Base-by-base conservation (phyloP, 2,888 invertebrate species). In the Lasioglossum villosulum region DNA sequence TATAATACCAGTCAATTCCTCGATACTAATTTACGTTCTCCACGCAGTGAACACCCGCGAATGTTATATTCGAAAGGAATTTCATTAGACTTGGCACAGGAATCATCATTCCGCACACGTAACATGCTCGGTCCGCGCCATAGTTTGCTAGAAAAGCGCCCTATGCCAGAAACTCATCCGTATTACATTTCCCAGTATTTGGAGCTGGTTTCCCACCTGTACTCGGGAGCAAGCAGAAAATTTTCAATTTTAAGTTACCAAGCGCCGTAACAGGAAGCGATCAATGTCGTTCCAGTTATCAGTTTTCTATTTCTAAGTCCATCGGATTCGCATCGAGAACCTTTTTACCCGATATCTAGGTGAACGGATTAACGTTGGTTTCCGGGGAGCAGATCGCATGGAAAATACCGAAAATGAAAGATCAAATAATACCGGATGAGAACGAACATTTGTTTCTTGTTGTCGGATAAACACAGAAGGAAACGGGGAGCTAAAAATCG, bases 221-320 rank as follows among this genome's bases (percentile, higher is more conserved):
- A 48, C 16, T 48, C 45, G 5, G 34, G 56, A 5, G 27, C 30
- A 10, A 27, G 63, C 72, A 37, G 83, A 34, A 83, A 78, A 78
- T 84, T 75, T 83, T 78, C 83, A 83, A 71, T 78, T 83, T 75
- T 45, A 66, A n/a, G 34, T 66, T 27, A 42, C 52, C 63, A 72
- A 81, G 63, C 52, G 75, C 27, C 52, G 82, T 63, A 75, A 39
- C 56, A 19, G 39, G 34, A 16, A 45, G 30, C 83, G 83, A 80
- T 81, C 63, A 72, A 66, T 76, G 30, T 68, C 73, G 59, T 52
- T 75, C 63, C 42, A 52, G 42, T 81, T 76, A 73, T 78, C 73
- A 78, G 42, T 27, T 72, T 52, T 75, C 59, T 37, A 63, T 83
- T 75, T 63, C 63, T 27, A 63, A 71, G 37, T 66, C 30, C 34